Conservation (phyloP, 2,888 invertebrate genomes). For the Xanthorhoe designata region DNA sequence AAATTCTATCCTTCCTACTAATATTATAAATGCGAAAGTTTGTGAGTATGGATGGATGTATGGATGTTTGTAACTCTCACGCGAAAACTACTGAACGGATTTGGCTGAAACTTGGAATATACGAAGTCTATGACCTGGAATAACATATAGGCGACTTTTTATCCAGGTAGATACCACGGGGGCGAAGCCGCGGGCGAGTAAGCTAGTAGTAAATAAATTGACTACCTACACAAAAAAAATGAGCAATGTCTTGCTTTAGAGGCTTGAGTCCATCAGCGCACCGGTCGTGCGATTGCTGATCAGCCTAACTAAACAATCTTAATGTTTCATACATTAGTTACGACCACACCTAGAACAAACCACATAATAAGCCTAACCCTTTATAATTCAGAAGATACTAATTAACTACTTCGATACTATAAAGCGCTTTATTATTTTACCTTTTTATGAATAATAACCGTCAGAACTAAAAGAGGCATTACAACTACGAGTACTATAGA, state of each 20-base stretch:
- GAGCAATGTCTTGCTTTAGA: background rate
- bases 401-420: background rate
- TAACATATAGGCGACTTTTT: too few relatives aligned
- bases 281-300: constrained; percentile 4
- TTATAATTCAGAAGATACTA: background rate
- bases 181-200: too few relatives aligned
- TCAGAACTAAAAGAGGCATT: background rate
- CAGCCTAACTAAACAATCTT: background rate
- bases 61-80: too few relatives aligned
- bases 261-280: constrained; percentile 2
- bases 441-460: background rate
- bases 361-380: background rate
- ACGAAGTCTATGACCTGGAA: too few relatives aligned
- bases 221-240: background rate
- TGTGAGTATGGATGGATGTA: too few relatives aligned
- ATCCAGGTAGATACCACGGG: too few relatives aligned
- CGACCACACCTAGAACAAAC: constrained; percentile 19
- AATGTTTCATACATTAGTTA: constrained; percentile 6
- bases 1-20: too few relatives aligned
- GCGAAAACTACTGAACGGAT: too few relatives aligned
- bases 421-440: background rate
- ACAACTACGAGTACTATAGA: too few relatives aligned
- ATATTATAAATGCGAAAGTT: too few relatives aligned
- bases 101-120: too few relatives aligned
- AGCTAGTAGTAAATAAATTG: constrained; percentile 1